Conservation (phyloP, 2,113 vertebrate genomes). For the Astur gentilis region DNA sequence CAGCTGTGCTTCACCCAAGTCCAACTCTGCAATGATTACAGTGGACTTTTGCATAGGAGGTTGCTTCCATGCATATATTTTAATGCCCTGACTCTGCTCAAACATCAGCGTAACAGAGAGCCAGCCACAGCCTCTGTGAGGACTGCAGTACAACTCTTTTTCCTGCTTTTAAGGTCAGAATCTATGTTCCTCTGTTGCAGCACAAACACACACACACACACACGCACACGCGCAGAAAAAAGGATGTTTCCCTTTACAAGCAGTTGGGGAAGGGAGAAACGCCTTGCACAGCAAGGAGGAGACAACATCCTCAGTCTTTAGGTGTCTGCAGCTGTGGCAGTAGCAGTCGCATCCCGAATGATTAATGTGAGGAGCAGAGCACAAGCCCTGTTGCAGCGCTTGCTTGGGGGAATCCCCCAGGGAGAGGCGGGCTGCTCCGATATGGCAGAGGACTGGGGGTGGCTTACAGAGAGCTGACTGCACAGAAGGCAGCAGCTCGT, state of each 20-base stretch:
- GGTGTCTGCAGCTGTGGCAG: not conserved
- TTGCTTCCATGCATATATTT: not conserved
- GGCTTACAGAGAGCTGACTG: not conserved
- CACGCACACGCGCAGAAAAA: no score
- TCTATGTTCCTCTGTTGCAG: not conserved
- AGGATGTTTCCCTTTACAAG: not conserved
- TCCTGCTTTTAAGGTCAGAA: not conserved
- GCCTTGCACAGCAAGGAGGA: not conserved
- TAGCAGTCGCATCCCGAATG: not conserved
- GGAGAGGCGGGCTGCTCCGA: not conserved
- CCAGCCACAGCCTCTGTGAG: not conserved
- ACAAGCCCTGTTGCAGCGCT: not conserved
- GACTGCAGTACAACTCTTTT: not conserved
- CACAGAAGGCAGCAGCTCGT: not conserved
- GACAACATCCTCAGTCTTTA: not conserved
- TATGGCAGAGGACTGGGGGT: not conserved
- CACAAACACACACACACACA: no score
- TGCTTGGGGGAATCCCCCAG: not conserved
- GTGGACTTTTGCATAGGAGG: not conserved
- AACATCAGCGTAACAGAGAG: fast-evolving
- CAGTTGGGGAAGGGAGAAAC: not conserved
- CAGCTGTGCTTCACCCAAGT: not conserved
- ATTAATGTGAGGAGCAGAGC: slow-evolving; percentile 2
- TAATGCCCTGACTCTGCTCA: not conserved
- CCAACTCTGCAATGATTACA: not conserved